These are phyloP conservation scores for Drosophila paracracens DNA, from an alignment of 2,888 invertebrate genomes.

Conservation along the genomic window DNA sequence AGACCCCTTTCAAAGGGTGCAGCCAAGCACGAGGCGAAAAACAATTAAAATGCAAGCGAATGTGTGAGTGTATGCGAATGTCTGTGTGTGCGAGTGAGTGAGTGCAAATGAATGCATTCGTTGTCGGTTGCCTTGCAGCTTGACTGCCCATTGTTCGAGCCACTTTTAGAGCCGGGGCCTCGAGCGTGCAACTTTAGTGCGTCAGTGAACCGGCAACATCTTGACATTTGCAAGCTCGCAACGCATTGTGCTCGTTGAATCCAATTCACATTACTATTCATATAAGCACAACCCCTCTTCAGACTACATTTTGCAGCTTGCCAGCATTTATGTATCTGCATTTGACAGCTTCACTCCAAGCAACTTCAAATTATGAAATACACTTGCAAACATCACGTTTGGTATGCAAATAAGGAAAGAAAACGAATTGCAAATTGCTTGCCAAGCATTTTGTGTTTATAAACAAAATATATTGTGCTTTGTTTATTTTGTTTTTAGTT, in stretches of 20 bases:
- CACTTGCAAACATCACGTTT: conserved; percentile 13
- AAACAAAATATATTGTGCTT: conserved; percentile 55
- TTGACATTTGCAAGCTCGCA: conserved; percentile 61
- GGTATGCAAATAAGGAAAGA: conserved; percentile 29
- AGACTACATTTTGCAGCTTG: conserved; percentile 52
- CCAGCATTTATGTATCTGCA: conserved; percentile 35
- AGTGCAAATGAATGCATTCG: conserved; percentile 52
- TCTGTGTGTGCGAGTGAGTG: conserved; percentile 20
- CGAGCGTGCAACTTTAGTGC: conserved; percentile 36
- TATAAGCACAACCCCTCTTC: neutral
- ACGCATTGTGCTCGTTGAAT: conserved; percentile 10
- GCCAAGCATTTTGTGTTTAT: conserved; percentile 53
- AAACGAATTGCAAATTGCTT: conserved; percentile 47
- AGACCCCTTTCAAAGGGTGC: conserved; percentile 54
- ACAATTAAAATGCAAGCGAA: conserved; percentile 61
- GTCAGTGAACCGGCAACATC: conserved; percentile 58
- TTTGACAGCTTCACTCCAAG: conserved; percentile 54
- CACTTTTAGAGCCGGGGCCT: conserved; percentile 21
- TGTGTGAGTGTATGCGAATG: conserved; percentile 7
- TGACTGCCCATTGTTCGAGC: conserved; percentile 61
- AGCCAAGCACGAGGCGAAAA: conserved; percentile 66
- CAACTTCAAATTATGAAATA: conserved; percentile 53
- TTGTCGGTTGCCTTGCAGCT: conserved; percentile 51
- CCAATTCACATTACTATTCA: conserved; percentile 15
- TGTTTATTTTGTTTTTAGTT: conserved; percentile 22